phyloP scores from a whole-genome alignment of 2,888 invertebrate species.

The Melanostoma scalare region DNA sequence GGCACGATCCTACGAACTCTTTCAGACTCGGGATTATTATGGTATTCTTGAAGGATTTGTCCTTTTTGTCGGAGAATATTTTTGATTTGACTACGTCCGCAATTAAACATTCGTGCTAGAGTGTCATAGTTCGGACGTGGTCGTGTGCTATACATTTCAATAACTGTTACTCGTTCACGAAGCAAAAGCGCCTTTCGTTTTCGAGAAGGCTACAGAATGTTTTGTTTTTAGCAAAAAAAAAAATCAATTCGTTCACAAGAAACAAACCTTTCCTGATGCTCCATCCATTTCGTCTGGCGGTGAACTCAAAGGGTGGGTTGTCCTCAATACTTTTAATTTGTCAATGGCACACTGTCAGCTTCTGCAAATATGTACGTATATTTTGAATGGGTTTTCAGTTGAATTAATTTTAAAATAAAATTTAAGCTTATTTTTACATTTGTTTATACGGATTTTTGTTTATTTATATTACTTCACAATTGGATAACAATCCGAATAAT shows the following conservation, averaged over 20 bases:
- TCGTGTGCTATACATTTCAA: constrained; percentile 60
- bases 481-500: constrained; percentile 57
- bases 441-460: constrained; percentile 59
- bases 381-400: constrained; percentile 2
- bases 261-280: constrained; percentile 43
- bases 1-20: constrained; percentile 61
- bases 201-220: constrained; percentile 22
- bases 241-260: background rate
- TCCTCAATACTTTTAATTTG: constrained; percentile 39
- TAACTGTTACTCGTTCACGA: constrained; percentile 59
- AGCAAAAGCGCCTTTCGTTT: constrained; percentile 59
- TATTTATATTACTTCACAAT: constrained; percentile 43
- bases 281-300: constrained; percentile 47
- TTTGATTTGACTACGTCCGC: constrained; percentile 69
- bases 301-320: constrained; percentile 49
- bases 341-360: constrained; percentile 15
- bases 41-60: constrained; percentile 62
- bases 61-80: constrained; percentile 65
- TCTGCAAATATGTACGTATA: constrained; percentile 29
- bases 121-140: constrained; percentile 67
- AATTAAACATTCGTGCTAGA: constrained; percentile 65
- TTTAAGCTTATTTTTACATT: background rate
- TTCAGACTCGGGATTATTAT: constrained; percentile 56
- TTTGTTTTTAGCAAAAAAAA: background rate
- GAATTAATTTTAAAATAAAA: background rate